A percentile compares a stretch with the other conserved stretches of the same genome.
Evolutionary conservation across 2,888 invertebrate species (phyloP).

Genomic region (Lochmaea crataegi): DNA sequence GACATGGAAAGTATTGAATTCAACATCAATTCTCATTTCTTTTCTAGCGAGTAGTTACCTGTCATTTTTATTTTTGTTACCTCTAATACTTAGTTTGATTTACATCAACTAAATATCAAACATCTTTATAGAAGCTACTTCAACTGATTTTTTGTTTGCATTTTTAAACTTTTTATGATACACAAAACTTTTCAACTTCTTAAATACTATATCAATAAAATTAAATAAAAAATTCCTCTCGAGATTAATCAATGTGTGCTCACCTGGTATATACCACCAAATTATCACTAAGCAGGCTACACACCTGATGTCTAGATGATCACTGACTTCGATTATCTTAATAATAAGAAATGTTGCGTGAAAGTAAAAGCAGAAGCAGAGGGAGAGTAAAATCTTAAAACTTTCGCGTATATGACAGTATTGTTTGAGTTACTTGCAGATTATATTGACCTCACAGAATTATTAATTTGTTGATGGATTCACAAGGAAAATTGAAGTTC

Average conservation of each 20-base stretch:
- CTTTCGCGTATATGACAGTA: slow-evolving; percentile 39
- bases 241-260: neutral
- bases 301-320: slow-evolving; percentile 34
- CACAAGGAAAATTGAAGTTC: neutral
- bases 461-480: neutral
- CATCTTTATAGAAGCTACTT: no score
- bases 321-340: slow-evolving; percentile 35
- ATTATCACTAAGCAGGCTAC: slow-evolving; percentile 28
- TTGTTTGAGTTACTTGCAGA: neutral
- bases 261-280: slow-evolving; percentile 17
- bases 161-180: no score
- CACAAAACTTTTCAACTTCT: no score
- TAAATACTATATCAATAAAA: no score
- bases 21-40: no score
- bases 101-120: no score
- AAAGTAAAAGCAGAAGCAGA: slow-evolving; percentile 45
- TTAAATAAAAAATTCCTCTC: no score
- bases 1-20: no score
- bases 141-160: no score
- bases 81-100: no score
- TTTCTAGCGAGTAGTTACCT: no score
- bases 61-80: no score
- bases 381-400: slow-evolving; percentile 42
- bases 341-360: slow-evolving; percentile 46
- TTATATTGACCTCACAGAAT: neutral